These are phyloP conservation scores for Poicephalus gulielmi DNA, from an alignment of 2,113 vertebrate genomes.

Conservation along the genomic window DNA sequence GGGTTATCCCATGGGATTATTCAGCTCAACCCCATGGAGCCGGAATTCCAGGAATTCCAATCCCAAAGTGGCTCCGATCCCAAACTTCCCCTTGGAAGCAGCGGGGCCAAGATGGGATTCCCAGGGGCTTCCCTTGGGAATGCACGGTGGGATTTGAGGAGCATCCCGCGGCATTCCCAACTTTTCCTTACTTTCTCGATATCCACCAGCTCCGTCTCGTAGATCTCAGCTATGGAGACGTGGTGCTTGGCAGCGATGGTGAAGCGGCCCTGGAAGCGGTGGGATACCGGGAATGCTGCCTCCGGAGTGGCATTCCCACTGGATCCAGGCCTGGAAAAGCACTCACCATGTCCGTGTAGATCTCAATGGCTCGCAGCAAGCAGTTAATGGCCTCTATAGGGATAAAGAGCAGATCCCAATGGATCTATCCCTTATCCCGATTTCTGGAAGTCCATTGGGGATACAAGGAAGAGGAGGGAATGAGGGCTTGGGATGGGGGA, in stretches of 20 bases:
- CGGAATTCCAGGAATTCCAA: neutral
- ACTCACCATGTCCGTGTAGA: neutral
- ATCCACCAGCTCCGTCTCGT: neutral
- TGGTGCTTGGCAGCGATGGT: neutral
- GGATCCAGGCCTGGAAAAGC: neutral
- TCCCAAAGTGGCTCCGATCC: too few species aligned
- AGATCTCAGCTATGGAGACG: neutral
- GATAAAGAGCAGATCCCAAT: neutral
- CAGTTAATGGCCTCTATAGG: neutral
- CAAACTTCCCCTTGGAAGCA: too few species aligned
- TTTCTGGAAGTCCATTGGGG: neutral
- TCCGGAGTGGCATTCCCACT: neutral
- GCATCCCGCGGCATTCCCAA: neutral
- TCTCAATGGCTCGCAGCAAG: neutral
- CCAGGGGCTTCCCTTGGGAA: too few species aligned
- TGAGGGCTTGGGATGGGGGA: too few species aligned
- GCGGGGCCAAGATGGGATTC: too few species aligned
- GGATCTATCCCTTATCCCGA: neutral
- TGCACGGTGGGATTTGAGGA: too few species aligned
- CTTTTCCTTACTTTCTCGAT: neutral
- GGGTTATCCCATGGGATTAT: neutral
- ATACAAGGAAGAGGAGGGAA: neutral
- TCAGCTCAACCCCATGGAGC: neutral
- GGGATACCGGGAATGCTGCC: neutral
- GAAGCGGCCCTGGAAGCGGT: neutral